Conservation (phyloP, 2,113 vertebrate genomes). For the Ceyx margarethae region DNA sequence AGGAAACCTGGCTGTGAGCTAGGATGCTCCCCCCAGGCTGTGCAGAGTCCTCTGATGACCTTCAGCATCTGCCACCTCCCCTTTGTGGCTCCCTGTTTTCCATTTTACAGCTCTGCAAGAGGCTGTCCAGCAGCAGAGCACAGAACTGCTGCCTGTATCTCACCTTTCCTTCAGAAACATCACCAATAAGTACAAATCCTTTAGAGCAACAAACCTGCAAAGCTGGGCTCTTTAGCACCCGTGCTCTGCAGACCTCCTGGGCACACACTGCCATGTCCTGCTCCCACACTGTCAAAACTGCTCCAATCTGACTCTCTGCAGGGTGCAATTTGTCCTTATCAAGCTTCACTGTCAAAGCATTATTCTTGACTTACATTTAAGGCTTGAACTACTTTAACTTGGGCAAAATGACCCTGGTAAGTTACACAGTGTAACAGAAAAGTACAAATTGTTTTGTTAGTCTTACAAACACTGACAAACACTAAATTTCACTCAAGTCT, state of each 20-base stretch:
- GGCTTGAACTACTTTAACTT: neutral
- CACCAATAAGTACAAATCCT: rapidly evolving
- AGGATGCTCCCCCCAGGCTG: neutral
- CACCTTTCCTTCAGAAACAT: neutral
- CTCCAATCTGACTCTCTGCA: rapidly evolving
- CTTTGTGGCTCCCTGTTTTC: neutral
- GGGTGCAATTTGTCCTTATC: neutral
- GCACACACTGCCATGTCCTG: neutral
- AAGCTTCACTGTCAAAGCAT: neutral
- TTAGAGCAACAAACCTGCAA: neutral
- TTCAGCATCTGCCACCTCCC: neutral
- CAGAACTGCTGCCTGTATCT: neutral
- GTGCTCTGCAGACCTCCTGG: neutral
- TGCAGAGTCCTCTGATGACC: neutral
- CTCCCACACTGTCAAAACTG: rapidly evolving
- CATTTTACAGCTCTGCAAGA: neutral
- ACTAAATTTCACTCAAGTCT: neutral
- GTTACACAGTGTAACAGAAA: neutral
- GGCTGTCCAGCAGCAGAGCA: neutral
- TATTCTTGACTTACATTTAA: neutral
- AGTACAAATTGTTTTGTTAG: neutral
- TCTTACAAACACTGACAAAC: neutral
- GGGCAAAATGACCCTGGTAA: neutral
- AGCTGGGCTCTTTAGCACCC: neutral
- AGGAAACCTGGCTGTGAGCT: neutral